A percentile compares a stretch with the other conserved stretches of the same genome.
phyloP scores from a whole-genome alignment of 2,113 vertebrate species.

The Plecotus auritus region DNA sequence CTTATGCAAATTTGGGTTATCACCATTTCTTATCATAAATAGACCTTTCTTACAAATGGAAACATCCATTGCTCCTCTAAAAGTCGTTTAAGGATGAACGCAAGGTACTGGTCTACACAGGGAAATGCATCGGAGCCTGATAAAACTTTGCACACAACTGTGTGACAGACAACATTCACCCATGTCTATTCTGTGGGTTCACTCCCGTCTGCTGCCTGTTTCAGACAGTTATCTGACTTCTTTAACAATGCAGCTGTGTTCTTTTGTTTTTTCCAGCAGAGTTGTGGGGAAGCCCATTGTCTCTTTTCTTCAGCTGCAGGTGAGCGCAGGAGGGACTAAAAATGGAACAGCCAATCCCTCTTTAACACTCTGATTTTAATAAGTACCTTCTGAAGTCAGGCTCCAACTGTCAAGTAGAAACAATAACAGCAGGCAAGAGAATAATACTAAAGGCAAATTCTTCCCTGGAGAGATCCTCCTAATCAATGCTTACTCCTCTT shows the following conservation, averaged over 20 bases:
- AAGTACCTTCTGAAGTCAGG: background rate
- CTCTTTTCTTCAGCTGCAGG: background rate
- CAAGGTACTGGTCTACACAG: background rate
- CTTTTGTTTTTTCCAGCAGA: conserved; percentile 15
- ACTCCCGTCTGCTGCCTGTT: background rate
- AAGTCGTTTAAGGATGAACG: background rate
- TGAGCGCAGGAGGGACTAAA: background rate
- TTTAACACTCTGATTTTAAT: background rate
- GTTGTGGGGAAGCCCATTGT: background rate
- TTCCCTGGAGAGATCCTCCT: background rate
- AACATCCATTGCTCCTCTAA: background rate
- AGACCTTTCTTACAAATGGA: background rate
- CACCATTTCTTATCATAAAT: background rate
- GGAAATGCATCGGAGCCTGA: background rate
- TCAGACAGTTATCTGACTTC: background rate
- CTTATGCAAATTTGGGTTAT: background rate
- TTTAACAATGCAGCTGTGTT: background rate
- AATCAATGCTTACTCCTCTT: background rate
- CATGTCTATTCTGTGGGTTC: background rate
- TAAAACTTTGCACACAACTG: background rate
- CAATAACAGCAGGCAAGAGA: background rate
- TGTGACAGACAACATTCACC: background rate
- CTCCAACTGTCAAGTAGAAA: background rate
- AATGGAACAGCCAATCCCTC: background rate
- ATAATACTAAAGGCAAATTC: background rate